Evolutionary conservation across 2,113 vertebrate genomes (phyloP).

Genomic region (Agapornis roseicollis): DNA sequence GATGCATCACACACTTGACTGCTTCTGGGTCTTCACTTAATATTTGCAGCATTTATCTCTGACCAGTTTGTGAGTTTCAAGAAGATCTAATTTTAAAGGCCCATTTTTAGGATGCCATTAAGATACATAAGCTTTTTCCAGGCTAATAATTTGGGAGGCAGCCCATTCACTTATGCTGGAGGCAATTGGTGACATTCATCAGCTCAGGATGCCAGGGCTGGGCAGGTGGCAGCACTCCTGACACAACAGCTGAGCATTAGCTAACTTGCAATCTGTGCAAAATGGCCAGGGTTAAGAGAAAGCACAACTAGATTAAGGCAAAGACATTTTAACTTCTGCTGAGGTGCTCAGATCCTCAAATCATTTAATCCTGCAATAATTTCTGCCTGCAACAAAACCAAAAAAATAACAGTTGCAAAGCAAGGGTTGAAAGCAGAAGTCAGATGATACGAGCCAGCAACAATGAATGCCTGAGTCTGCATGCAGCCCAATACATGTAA

Average conservation of each 20-base stretch:
- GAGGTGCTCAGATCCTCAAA: neutral
- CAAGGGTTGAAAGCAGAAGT: neutral
- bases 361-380: neutral
- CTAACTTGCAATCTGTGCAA: neutral
- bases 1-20: neutral
- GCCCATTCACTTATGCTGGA: neutral
- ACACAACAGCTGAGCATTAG: constrained; percentile 46
- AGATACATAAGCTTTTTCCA: neutral
- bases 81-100: neutral
- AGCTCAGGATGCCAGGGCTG: neutral
- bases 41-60: neutral
- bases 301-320: neutral
- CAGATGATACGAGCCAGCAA: neutral
- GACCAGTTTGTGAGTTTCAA: neutral
- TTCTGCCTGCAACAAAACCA: neutral
- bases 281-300: neutral
- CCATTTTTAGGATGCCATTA: neutral
- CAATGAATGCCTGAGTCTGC: neutral
- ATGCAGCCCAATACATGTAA: neutral
- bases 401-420: neutral
- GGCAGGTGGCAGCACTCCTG: constrained; percentile 9
- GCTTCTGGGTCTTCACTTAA: neutral
- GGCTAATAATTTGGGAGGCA: neutral
- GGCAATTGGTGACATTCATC: constrained; percentile 32
- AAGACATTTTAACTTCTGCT: constrained; percentile 8